Conservation (phyloP, 2,797 vertebrate genomes). For the Delichon dasypus region DNA sequence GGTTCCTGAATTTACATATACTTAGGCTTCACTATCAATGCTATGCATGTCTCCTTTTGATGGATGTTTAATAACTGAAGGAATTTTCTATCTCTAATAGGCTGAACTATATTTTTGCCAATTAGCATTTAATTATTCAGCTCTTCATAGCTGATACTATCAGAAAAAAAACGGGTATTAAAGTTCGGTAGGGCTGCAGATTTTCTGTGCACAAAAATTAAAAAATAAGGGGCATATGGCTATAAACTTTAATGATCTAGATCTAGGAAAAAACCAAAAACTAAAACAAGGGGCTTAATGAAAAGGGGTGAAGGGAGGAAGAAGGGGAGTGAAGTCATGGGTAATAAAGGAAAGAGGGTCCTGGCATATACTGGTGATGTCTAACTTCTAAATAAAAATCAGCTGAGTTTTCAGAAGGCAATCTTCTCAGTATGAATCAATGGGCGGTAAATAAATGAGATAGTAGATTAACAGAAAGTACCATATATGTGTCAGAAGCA, state of each 20-base stretch:
- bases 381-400: not conserved
- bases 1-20: not conserved
- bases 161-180: not conserved
- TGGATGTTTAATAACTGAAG: not conserved
- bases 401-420: not conserved
- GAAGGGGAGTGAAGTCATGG: not conserved
- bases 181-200: not conserved
- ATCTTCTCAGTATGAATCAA: not conserved
- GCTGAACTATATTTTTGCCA: not conserved
- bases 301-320: not conserved
- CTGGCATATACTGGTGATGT: not conserved
- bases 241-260: not conserved
- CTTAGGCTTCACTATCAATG: not conserved
- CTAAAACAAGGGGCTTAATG: not conserved
- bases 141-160: not conserved
- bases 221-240: not conserved
- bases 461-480: not conserved
- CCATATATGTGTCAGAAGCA: not conserved
- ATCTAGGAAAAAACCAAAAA: not conserved
- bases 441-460: not conserved
- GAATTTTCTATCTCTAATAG: not conserved
- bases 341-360: not conserved
- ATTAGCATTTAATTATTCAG: not conserved
- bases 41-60: not conserved
- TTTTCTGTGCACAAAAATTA: not conserved